Evolutionary conservation across 1,140 invertebrate genomes (phyloP).

Genomic region (Hesperophylax magnus): DNA sequence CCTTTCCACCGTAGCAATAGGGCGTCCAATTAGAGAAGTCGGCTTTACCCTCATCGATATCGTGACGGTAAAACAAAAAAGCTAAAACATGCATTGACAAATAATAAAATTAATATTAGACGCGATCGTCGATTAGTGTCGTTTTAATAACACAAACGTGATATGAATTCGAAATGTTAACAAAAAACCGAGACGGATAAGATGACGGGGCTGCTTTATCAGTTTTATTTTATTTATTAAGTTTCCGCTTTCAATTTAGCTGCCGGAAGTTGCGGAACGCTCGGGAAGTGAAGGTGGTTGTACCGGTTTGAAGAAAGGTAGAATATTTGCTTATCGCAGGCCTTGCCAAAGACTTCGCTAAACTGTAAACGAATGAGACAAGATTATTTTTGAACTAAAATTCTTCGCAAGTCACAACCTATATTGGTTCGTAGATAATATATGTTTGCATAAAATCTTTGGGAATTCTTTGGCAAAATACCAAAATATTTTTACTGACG

Average conservation of each 20-base stretch:
- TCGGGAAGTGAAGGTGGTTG: not conserved
- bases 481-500: conserved; percentile 31
- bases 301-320: not conserved
- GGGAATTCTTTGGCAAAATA: conserved; percentile 20
- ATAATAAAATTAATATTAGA: too few species aligned
- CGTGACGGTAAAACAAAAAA: too few species aligned
- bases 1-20: too few species aligned
- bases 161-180: too few species aligned
- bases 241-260: not conserved
- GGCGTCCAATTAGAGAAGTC: too few species aligned
- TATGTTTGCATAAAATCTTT: not conserved
- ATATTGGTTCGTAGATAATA: not conserved
- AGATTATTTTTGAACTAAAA: not conserved
- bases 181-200: too few species aligned
- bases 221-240: too few species aligned
- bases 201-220: not conserved
- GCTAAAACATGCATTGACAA: too few species aligned
- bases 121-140: too few species aligned
- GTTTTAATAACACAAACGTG: too few species aligned
- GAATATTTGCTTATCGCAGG: not conserved
- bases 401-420: not conserved
- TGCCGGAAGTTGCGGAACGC: not conserved
- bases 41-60: too few species aligned
- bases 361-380: not conserved
- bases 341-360: not conserved